phyloP scores from a whole-genome alignment of 2,888 invertebrate genomes.

The Ariolimax columbianus region DNA sequence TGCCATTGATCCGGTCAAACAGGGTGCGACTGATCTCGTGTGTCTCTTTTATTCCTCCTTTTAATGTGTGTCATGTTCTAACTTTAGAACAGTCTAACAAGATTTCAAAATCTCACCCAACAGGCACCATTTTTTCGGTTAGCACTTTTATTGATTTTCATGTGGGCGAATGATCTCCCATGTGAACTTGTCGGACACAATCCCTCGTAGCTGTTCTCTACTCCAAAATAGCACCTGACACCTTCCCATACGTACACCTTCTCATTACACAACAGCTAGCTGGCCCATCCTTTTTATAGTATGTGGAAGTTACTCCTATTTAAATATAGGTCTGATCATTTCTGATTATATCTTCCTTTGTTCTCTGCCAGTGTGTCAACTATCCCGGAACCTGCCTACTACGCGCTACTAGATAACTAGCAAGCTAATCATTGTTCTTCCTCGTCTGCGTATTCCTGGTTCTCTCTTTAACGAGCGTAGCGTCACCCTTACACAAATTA shows the following conservation, averaged over 20 bases:
- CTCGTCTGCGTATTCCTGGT: no score
- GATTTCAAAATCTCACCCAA: constrained; percentile 17
- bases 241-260: background rate
- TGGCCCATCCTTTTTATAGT: background rate
- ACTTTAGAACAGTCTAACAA: background rate
- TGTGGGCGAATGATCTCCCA: background rate
- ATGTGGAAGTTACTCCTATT: background rate
- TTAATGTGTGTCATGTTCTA: background rate
- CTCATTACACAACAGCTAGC: background rate
- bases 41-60: background rate
- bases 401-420: background rate
- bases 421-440: no score
- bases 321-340: background rate
- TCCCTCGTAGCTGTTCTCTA: background rate
- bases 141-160: background rate
- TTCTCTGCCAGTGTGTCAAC: background rate
- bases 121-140: background rate
- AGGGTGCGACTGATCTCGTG: background rate
- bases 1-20: background rate
- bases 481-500: no score
- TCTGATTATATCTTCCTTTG: background rate
- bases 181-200: background rate
- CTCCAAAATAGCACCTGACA: no score
- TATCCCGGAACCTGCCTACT: background rate
- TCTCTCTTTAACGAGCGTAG: no score